Percentiles rank a stretch among this genome's conserved stretches.
phyloP scores from a whole-genome alignment of 2,888 invertebrate genomes.

The Habroteleia sp. region DNA sequence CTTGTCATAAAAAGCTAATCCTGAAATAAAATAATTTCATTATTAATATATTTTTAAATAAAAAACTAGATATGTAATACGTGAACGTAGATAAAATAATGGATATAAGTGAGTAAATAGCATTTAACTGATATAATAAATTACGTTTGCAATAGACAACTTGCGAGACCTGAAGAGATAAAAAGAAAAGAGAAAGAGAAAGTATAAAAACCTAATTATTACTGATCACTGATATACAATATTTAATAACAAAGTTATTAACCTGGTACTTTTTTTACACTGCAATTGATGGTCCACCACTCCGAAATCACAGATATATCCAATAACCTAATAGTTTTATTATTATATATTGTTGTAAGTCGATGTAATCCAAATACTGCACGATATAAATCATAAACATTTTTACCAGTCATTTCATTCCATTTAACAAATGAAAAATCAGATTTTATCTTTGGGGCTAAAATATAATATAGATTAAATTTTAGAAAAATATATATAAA shows the following conservation, averaged over 20 bases:
- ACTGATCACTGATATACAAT: too few species aligned
- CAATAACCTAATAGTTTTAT: constrained; percentile 84
- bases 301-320: constrained; percentile 80
- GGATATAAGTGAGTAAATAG: too few species aligned
- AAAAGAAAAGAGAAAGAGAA: too few species aligned
- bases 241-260: constrained; percentile 18
- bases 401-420: constrained; percentile 84
- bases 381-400: constrained; percentile 87
- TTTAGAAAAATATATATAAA: too few species aligned
- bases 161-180: too few species aligned
- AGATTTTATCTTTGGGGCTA: constrained; percentile 88
- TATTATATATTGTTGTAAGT: constrained; percentile 85
- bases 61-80: too few species aligned
- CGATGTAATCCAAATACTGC: constrained; percentile 86
- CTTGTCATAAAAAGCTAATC: constrained; percentile 84
- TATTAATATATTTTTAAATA: too few species aligned
- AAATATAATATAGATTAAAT: too few species aligned
- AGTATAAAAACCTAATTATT: too few species aligned
- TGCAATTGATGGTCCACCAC: constrained; percentile 12
- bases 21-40: constrained; percentile 78
- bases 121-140: too few species aligned
- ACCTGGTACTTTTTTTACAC: constrained; percentile 72
- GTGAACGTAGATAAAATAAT: too few species aligned
- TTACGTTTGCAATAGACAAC: too few species aligned
- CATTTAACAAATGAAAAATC: constrained; percentile 85